Percentiles rank a stretch among this genome's conserved stretches.
Evolutionary conservation across 53 echinoderm and acorn worm genomes (phyloP).

Genomic region (Glandiceps talaboti): DNA sequence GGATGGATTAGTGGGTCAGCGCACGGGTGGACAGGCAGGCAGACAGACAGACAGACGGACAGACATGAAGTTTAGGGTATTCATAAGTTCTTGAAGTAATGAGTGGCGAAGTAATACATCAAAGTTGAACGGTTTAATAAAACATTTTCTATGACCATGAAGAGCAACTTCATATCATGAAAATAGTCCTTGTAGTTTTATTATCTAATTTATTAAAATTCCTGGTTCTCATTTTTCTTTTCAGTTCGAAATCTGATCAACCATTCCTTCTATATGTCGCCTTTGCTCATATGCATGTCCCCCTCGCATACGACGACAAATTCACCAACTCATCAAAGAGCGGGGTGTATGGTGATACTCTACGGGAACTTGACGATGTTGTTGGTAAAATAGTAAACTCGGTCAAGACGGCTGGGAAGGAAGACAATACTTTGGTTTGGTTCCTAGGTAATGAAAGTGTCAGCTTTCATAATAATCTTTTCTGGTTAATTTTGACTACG

Average conservation of each 20-base stretch:
- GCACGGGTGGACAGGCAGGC: too few species aligned
- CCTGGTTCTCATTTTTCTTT: neutral
- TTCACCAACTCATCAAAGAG: slow-evolving; percentile 23
- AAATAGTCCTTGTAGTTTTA: too few species aligned
- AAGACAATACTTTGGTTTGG: slow-evolving; percentile 43
- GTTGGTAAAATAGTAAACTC: slow-evolving; percentile 17
- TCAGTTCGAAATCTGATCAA: neutral
- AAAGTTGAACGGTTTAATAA: too few species aligned
- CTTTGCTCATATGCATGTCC: slow-evolving; percentile 50
- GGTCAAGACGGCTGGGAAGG: slow-evolving; percentile 19
- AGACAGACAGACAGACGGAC: too few species aligned
- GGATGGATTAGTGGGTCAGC: too few species aligned
- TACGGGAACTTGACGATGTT: slow-evolving; percentile 38
- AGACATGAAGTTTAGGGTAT: too few species aligned
- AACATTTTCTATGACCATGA: too few species aligned
- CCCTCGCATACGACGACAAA: slow-evolving; percentile 21
- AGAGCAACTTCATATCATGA: too few species aligned
- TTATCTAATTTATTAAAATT: neutral
- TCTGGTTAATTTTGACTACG: too few species aligned
- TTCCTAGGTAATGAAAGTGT: slow-evolving; percentile 19
- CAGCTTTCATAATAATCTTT: too few species aligned
- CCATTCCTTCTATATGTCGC: slow-evolving; percentile 56
- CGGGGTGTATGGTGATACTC: slow-evolving; percentile 38
- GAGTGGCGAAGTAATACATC: too few species aligned
- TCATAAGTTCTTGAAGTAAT: too few species aligned